Conservation (phyloP, 2,113 vertebrate genomes). For the Gasterosteus nipponicus region DNA sequence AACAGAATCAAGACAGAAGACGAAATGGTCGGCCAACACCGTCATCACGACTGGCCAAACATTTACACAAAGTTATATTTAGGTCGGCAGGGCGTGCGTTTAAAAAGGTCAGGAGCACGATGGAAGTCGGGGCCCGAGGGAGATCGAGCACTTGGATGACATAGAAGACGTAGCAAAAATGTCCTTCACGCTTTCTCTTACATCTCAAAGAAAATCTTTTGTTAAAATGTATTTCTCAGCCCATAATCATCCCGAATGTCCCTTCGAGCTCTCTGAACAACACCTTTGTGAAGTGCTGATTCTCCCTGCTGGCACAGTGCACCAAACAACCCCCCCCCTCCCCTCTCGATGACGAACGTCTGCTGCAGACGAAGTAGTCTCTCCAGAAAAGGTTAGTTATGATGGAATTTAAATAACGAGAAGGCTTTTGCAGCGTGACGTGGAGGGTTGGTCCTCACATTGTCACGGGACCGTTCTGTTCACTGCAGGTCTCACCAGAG, state of each 20-base stretch:
- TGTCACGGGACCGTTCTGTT: constrained; percentile 34
- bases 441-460: not conserved
- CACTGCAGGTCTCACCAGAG: constrained; percentile 29
- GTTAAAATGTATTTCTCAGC: not conserved
- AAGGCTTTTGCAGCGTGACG: constrained; percentile 1
- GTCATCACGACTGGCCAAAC: not conserved
- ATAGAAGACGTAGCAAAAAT: not conserved
- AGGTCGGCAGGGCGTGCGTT: not conserved
- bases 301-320: constrained; percentile 32
- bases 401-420: constrained; percentile 13
- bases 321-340: constrained; percentile 24
- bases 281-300: constrained; percentile 38
- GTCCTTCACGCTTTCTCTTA: not conserved
- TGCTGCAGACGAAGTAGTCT: constrained; percentile 20
- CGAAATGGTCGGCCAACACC: too few species aligned
- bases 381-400: constrained; percentile 3
- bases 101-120: not conserved
- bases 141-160: not conserved
- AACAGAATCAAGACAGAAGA: not conserved
- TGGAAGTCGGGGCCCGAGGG: not conserved
- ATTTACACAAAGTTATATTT: not conserved
- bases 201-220: not conserved
- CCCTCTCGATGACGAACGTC: constrained; percentile 37
- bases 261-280: not conserved
- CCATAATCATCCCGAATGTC: constrained; percentile 26